phyloP scores from a whole-genome alignment of 2,888 invertebrate species.

The Pantelozetes paolii region DNA sequence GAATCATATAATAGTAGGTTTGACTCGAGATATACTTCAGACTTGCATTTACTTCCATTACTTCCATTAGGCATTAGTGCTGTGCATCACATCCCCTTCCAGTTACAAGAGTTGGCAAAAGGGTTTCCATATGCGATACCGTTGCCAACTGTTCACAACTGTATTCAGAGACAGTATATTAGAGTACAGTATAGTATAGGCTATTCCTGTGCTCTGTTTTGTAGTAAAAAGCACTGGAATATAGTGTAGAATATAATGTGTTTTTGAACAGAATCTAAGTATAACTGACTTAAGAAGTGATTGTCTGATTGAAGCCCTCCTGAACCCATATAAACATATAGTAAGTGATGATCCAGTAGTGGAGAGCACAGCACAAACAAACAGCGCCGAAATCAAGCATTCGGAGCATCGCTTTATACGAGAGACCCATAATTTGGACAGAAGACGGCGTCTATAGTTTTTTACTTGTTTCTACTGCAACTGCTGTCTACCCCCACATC shows the following conservation, averaged over 20 bases:
- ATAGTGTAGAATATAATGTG: not conserved
- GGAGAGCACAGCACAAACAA: conserved; percentile 28
- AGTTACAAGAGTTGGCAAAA: not conserved
- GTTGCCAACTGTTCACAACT: not conserved
- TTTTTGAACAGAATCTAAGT: not conserved
- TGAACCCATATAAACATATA: conserved; percentile 34
- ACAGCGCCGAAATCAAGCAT: conserved; percentile 31
- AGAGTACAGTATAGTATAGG: conserved; percentile 1
- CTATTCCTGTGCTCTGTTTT: conserved; percentile 22
- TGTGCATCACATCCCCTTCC: conserved; percentile 15
- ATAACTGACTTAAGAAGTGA: conserved; percentile 25
- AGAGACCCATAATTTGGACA: conserved; percentile 35
- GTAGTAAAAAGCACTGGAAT: not conserved
- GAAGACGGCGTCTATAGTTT: conserved; percentile 36
- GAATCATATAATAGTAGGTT: conserved; percentile 37
- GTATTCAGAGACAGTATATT: not conserved
- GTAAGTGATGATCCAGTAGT: not conserved
- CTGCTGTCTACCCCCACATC: conserved; percentile 24
- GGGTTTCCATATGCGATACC: conserved; percentile 28
- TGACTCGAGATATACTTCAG: conserved; percentile 30
- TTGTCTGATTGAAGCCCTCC: conserved; percentile 24
- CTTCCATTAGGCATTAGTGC: conserved; percentile 37
- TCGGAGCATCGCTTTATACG: conserved; percentile 25
- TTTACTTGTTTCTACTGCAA: conserved; percentile 30
- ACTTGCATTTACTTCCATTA: conserved; percentile 29